These are phyloP conservation scores for Epirrita christyi DNA, from an alignment of 2,888 invertebrate genomes.

Conservation along the genomic window DNA sequence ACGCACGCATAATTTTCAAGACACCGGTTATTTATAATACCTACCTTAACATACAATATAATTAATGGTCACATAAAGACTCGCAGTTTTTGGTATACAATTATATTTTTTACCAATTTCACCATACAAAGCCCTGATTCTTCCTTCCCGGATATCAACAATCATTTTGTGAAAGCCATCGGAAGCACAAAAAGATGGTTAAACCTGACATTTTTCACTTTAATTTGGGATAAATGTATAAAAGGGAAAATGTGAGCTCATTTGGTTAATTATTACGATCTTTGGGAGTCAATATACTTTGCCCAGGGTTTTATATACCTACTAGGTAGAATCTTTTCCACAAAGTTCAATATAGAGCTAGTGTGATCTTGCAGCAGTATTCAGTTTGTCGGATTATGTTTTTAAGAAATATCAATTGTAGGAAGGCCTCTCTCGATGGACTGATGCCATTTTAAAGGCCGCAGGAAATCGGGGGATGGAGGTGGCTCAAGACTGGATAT, in stretches of 20 bases:
- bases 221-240: constrained; percentile 12
- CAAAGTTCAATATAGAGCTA: too few species aligned
- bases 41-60: constrained; percentile 12
- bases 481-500: too few species aligned
- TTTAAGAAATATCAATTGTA: too few species aligned
- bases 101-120: constrained; percentile 75
- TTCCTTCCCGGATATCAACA: constrained; percentile 80
- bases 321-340: too few species aligned
- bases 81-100: constrained; percentile 48
- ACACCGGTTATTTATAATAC: constrained; percentile 2
- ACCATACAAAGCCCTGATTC: constrained; percentile 58
- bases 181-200: constrained; percentile 34
- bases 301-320: too few species aligned
- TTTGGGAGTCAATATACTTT: too few species aligned
- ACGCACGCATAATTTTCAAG: too few species aligned
- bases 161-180: constrained; percentile 71
- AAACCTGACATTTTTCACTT: constrained; percentile 3
- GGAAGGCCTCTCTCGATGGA: too few species aligned
- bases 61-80: constrained; percentile 4
- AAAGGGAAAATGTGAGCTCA: constrained; percentile 16
- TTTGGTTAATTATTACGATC: background rate
- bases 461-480: too few species aligned
- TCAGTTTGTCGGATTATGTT: too few species aligned
- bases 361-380: too few species aligned
- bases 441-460: too few species aligned